phyloP scores from a whole-genome alignment of 2,797 vertebrate genomes.

The Glyptemys insculpta region DNA sequence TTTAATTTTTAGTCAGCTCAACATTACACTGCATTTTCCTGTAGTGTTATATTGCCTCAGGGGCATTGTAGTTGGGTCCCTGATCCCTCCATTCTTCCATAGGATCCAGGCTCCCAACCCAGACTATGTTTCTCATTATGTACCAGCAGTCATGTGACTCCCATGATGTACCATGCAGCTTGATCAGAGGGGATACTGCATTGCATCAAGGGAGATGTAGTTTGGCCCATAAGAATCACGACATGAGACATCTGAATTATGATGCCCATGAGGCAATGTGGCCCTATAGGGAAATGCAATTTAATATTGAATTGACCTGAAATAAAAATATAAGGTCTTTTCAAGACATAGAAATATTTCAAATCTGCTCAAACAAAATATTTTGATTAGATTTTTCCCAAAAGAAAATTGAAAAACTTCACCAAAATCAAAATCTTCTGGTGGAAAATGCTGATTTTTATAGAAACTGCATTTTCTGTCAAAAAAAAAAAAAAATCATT shows the following conservation, averaged over 20 bases:
- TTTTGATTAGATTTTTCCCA: neutral
- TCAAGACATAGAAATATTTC: neutral
- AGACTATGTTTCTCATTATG: neutral
- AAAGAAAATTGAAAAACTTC: neutral
- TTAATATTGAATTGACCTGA: neutral
- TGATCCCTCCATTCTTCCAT: neutral
- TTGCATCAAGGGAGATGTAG: neutral
- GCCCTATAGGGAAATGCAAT: neutral
- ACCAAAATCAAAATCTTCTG: neutral
- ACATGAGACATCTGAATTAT: neutral
- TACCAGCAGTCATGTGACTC: neutral
- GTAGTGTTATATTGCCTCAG: no score
- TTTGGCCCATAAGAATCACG: neutral
- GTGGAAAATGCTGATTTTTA: neutral
- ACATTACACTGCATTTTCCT: neutral
- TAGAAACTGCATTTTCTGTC: neutral
- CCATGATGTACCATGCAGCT: neutral
- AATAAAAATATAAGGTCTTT: neutral
- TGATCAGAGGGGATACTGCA: neutral
- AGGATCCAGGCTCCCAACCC: neutral
- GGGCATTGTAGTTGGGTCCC: no score
- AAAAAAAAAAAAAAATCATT: neutral
- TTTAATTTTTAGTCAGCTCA: neutral
- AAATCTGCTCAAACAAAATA: neutral
- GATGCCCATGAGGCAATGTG: neutral